Evolutionary conservation across 2,797 vertebrate species (phyloP).

Genomic region (Pelodytes ibericus): DNA sequence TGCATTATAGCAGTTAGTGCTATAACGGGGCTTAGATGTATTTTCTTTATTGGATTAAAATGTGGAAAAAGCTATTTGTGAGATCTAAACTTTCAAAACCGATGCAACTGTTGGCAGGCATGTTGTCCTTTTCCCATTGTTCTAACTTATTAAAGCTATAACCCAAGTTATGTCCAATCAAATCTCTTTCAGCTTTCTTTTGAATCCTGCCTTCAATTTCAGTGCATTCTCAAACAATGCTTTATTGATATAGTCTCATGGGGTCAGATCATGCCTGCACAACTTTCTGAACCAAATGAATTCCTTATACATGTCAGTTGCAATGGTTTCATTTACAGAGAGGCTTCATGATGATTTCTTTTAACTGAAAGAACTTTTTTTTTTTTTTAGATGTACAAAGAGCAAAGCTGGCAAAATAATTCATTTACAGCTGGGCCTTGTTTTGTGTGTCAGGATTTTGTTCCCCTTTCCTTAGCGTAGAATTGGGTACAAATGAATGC

Average conservation of each 20-base stretch:
- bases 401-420: slow-evolving; percentile 49
- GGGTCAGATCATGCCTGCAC: slow-evolving; percentile 1
- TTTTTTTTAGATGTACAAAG: slow-evolving; percentile 20
- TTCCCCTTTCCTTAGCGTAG: slow-evolving; percentile 18
- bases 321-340: slow-evolving; percentile 47
- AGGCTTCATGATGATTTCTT: slow-evolving; percentile 30
- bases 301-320: slow-evolving; percentile 43
- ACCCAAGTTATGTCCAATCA: slow-evolving; percentile 12
- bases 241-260: slow-evolving; percentile 38
- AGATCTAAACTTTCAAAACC: no score
- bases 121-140: slow-evolving; percentile 8
- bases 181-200: slow-evolving; percentile 17
- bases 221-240: slow-evolving; percentile 28
- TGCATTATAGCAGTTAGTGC: no score
- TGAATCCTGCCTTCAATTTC: neutral
- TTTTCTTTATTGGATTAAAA: no score
- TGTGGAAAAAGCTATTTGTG: no score
- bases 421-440: slow-evolving; percentile 36
- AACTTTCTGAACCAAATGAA: slow-evolving; percentile 49
- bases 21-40: no score
- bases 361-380: slow-evolving; percentile 32
- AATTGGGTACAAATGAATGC: slow-evolving; percentile 26
- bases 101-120: slow-evolving; percentile 34
- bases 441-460: slow-evolving; percentile 28
- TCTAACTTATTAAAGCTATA: neutral